Evolutionary conservation across 2,113 vertebrate species (phyloP).

Genomic region (Hyperopisus bebe): DNA sequence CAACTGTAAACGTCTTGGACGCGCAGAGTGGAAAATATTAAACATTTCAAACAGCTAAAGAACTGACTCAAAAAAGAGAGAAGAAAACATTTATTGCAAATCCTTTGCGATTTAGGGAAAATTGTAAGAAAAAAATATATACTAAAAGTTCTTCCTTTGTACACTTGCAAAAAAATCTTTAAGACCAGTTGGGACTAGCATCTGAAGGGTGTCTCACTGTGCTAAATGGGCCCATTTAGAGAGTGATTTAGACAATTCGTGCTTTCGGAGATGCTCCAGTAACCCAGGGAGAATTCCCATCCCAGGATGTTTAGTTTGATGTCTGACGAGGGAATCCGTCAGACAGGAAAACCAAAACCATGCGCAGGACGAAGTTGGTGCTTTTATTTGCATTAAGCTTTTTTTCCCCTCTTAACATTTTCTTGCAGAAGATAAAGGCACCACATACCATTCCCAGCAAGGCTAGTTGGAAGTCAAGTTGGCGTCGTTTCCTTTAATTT

Average conservation of each 20-base stretch:
- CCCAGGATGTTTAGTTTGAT: not conserved
- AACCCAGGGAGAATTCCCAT: conserved; percentile 2
- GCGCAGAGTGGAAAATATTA: conserved; percentile 86
- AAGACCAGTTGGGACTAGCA: not conserved
- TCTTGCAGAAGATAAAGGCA: not conserved
- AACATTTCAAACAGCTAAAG: conserved; percentile 58
- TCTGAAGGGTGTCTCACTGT: not conserved
- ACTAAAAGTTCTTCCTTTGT: conserved; percentile 9
- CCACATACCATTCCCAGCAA: not conserved
- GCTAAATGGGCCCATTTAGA: not conserved
- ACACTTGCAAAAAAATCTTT: conserved; percentile 12
- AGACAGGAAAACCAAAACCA: not conserved
- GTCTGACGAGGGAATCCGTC: not conserved
- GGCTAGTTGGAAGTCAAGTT: not conserved
- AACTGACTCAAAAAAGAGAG: conserved; percentile 22
- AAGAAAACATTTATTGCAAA: conserved; percentile 22
- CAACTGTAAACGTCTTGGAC: conserved; percentile 87
- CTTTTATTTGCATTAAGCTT: not conserved
- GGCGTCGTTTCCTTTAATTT: not conserved
- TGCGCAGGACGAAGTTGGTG: not conserved
- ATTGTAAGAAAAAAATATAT: not conserved
- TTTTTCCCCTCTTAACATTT: not conserved
- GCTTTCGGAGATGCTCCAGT: conserved; percentile 10
- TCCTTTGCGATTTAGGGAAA: conserved; percentile 23
- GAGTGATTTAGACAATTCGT: not conserved